phyloP scores from a whole-genome alignment of 2,888 invertebrate species.

The Tanytarsus gracilentus region DNA sequence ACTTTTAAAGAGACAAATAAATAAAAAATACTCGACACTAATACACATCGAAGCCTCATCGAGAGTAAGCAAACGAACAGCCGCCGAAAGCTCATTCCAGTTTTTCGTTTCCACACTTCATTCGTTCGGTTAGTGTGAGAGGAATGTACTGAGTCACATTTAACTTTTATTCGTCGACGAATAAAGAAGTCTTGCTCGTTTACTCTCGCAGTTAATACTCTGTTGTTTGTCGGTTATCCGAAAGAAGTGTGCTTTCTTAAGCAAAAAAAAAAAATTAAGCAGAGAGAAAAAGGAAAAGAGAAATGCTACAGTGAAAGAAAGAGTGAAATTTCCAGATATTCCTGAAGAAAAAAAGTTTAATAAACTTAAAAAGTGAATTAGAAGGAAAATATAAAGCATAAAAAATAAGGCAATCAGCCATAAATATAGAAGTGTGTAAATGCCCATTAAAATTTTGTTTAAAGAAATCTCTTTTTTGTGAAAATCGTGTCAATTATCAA shows the following conservation, averaged over 20 bases:
- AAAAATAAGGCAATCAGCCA: too few species aligned
- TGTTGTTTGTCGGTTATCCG: background rate
- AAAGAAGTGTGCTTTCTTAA: background rate
- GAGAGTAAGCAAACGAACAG: too few species aligned
- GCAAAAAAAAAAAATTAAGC: background rate
- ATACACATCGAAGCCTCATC: too few species aligned
- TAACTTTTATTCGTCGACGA: conserved; percentile 21
- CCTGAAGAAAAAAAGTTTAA: conserved; percentile 14
- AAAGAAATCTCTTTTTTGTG: background rate
- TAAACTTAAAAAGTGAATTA: background rate
- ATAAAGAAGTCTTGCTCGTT: conserved; percentile 5
- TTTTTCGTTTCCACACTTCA: conserved; percentile 8
- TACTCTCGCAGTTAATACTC: conserved; percentile 4
- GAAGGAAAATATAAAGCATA: conserved; percentile 12
- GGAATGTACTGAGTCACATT: conserved; percentile 25
- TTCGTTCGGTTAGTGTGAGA: background rate
- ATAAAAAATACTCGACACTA: too few species aligned
- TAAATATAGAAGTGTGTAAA: too few species aligned
- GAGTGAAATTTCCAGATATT: conserved; percentile 27
- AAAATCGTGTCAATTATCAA: too few species aligned
- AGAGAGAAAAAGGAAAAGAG: conserved; percentile 13
- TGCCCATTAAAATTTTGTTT: too few species aligned
- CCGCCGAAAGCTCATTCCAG: too few species aligned
- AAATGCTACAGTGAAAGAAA: conserved; percentile 28
- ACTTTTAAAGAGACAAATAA: too few species aligned